phyloP scores from a whole-genome alignment of 2,113 vertebrate genomes.

The Mohoua ochrocephala region DNA sequence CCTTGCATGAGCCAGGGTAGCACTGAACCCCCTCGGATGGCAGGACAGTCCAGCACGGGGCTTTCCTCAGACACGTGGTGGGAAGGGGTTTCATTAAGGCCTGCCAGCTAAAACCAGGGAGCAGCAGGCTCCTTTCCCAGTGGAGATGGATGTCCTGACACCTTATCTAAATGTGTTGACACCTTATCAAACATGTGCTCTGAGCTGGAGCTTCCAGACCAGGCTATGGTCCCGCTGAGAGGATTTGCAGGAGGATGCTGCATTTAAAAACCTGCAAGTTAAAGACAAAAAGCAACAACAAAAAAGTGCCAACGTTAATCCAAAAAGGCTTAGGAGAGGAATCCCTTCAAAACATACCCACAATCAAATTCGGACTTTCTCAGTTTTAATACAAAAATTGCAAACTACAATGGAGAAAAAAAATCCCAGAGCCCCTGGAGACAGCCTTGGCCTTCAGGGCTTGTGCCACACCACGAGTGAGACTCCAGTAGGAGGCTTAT shows the following conservation, averaged over 20 bases:
- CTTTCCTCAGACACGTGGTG: accelerated
- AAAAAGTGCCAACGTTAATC: background rate
- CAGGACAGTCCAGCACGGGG: background rate
- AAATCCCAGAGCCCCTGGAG: background rate
- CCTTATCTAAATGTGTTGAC: background rate
- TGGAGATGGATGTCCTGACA: background rate
- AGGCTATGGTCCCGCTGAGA: background rate
- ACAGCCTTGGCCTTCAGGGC: background rate
- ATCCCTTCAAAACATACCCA: background rate
- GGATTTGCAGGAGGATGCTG: background rate
- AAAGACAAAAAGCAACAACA: background rate
- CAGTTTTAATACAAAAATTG: background rate
- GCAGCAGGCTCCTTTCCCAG: background rate
- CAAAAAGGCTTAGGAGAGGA: background rate
- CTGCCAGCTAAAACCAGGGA: background rate
- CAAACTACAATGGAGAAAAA: background rate
- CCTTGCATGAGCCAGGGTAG: background rate
- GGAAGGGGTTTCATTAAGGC: background rate
- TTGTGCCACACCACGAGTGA: accelerated
- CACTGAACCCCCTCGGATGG: accelerated
- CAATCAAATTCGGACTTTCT: background rate
- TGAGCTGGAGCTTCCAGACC: background rate
- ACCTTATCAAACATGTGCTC: background rate
- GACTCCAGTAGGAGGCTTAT: too few relatives aligned
- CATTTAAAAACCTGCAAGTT: background rate